Evolutionary conservation across 1,140 invertebrate species (phyloP), one percentile per base, ranked within the genome.

Genomic region (Gryllus bimaculatus): DNA sequence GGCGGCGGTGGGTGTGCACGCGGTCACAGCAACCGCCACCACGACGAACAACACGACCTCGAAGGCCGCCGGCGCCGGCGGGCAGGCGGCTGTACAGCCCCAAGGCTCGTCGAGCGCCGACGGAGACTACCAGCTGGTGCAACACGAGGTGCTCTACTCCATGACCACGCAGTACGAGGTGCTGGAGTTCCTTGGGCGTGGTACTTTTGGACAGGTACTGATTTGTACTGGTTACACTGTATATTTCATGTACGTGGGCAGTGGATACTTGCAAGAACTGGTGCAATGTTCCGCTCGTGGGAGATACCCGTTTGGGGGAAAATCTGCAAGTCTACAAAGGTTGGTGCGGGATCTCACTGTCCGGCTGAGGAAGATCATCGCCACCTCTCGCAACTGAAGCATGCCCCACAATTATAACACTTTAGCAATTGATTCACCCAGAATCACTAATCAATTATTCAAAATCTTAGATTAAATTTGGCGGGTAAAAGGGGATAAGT

Each of bases 91-190:
- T 80, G 81, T 81, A 78, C 49, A 48, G 79, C 81, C 82, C 80
- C 82, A 83, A 81, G 81, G 82, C 85, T 90, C 92, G 84, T 89
- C 92, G 84, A 89, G 91, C 85, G 89, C 93, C 82, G 97, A 99
- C 88, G 98, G 98, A 75, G 98, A 99, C 88, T 99, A 99, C 88
- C 96, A 98, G 86, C 90, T 99, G 85, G 97, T 99, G 48, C 96
- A 99, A 87, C 97, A 99, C 88, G 98, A 99, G 88, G 97, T 98
- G 81, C 91, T 99, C 80, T 98, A 97, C 87, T 98, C 96, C 79
- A 94, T 95, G 86, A 93, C 91, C 73, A 93, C 93, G 82, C 93
- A 96, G 85, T 98, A 98, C 88, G 96, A 98, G 88, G 98, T 99
- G 80, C 89, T 99, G 83, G 98, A 99, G 87, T 99, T 99, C 88